These are phyloP conservation scores for Actinemys pallida DNA, from an alignment of 2,113 vertebrate species.

Conservation along the genomic window DNA sequence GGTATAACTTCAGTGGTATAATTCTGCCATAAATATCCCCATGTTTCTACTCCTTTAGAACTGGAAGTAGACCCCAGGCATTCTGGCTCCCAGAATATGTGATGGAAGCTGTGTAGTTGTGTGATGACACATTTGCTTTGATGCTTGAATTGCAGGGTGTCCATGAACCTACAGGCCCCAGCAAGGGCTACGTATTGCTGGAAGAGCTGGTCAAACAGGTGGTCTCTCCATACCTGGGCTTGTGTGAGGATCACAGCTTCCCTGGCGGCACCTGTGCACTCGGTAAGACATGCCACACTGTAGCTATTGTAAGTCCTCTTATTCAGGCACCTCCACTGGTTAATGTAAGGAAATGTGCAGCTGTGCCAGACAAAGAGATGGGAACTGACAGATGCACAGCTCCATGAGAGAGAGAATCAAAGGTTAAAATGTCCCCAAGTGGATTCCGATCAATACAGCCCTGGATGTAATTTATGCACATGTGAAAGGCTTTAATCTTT, in stretches of 20 bases:
- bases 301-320: background rate
- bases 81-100: background rate
- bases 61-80: background rate
- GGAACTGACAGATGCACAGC: background rate
- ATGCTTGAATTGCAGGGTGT: slow-evolving; percentile 84
- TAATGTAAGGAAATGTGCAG: background rate
- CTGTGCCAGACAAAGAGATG: background rate
- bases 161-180: slow-evolving; percentile 87
- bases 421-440: background rate
- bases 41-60: background rate
- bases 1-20: background rate
- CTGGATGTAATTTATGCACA: background rate
- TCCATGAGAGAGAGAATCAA: background rate
- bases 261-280: slow-evolving; percentile 65
- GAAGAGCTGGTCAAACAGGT: slow-evolving; percentile 90
- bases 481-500: background rate
- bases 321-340: background rate
- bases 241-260: slow-evolving; percentile 77
- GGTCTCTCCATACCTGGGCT: slow-evolving; percentile 90
- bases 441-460: background rate
- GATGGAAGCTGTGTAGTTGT: background rate
- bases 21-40: background rate
- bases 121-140: background rate
- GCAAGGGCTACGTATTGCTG: slow-evolving; percentile 85
- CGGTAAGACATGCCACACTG: slow-evolving; percentile 71